These are phyloP conservation scores for Vandiemenella viatica DNA, from an alignment of 2,888 invertebrate genomes.

Conservation along the genomic window DNA sequence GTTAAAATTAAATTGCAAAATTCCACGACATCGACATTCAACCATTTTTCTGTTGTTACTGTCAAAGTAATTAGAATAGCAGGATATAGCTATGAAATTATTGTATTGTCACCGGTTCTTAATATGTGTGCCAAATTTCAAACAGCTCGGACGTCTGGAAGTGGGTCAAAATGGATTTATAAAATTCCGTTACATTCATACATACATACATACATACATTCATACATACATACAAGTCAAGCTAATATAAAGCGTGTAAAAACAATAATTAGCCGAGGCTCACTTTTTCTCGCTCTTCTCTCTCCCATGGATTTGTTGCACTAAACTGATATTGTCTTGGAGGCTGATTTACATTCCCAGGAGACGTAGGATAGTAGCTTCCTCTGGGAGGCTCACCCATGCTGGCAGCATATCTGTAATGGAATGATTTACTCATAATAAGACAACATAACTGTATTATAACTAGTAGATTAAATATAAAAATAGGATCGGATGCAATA, in stretches of 20 bases:
- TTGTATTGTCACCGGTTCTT: no score
- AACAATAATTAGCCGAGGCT: not conserved
- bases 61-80: no score
- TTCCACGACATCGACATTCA: no score
- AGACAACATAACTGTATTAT: slow-evolving; percentile 19
- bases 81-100: no score
- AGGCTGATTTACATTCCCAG: slow-evolving; percentile 28
- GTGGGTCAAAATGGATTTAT: no score
- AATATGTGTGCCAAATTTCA: no score
- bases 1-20: no score
- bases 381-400: slow-evolving; percentile 36
- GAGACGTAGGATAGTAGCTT: slow-evolving; percentile 46
- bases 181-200: no score
- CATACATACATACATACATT: not conserved
- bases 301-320: slow-evolving; percentile 73
- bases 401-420: slow-evolving; percentile 47
- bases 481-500: no score
- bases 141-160: no score
- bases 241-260: not conserved
- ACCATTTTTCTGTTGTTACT: no score
- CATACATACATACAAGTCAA: not conserved
- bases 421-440: not conserved
- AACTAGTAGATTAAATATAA: no score
- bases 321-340: slow-evolving; percentile 30
- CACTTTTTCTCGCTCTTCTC: slow-evolving; percentile 80